phyloP scores from a whole-genome alignment of 2,888 invertebrate genomes.

The Campopleginae sp. region DNA sequence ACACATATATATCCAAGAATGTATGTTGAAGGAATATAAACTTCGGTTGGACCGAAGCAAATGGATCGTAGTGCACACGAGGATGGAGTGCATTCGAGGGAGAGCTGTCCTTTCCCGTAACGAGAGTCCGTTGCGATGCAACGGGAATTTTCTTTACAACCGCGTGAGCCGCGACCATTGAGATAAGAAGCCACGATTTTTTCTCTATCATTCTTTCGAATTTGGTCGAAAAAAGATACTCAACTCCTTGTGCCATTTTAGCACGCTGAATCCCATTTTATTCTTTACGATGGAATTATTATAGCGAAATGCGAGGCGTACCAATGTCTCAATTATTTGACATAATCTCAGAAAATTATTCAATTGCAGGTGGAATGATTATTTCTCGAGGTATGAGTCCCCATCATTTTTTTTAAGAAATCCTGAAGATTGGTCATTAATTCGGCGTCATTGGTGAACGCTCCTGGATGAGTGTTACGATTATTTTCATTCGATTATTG shows the following conservation, averaged over 20 bases:
- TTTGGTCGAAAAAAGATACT: not conserved
- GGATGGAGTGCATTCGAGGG: not conserved
- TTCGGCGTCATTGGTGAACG: not conserved
- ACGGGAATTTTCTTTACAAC: slow-evolving; percentile 54
- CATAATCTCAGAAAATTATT: slow-evolving; percentile 5
- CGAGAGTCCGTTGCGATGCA: slow-evolving; percentile 40
- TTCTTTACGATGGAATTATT: slow-evolving; percentile 7
- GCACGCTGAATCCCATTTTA: not conserved
- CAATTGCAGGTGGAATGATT: not conserved
- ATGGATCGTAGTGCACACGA: slow-evolving; percentile 31
- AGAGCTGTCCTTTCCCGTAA: slow-evolving; percentile 53
- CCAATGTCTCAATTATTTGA: not conserved
- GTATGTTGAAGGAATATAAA: slow-evolving; percentile 16
- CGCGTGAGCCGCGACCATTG: slow-evolving; percentile 46
- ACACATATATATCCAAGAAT: slow-evolving; percentile 3
- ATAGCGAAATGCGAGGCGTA: slow-evolving; percentile 6
- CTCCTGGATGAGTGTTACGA: not conserved
- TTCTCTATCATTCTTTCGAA: not conserved
- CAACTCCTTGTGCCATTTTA: not conserved
- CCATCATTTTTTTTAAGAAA: not conserved
- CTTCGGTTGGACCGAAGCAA: slow-evolving; percentile 29
- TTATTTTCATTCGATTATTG: not conserved
- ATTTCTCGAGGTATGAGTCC: not conserved
- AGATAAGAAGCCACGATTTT: slow-evolving; percentile 49
- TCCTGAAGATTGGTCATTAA: not conserved